Evolutionary conservation across 1,140 invertebrate species (phyloP).

Genomic region (Drosophila simulans): DNA sequence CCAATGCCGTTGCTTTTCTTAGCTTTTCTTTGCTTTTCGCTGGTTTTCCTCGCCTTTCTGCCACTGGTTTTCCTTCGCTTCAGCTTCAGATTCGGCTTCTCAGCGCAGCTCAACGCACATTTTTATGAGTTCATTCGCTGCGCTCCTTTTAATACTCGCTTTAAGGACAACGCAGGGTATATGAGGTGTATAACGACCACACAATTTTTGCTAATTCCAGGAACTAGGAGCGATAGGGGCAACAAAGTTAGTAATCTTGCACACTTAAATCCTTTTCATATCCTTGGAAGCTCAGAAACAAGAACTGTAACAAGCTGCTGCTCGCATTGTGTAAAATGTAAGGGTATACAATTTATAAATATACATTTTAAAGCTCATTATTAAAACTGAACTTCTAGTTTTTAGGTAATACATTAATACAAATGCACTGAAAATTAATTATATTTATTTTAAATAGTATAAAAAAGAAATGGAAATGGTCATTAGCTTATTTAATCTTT

Average conservation of each 20-base stretch:
- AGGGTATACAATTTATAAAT: background rate
- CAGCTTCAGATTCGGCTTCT: conserved; percentile 3
- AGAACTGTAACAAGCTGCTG: too few species aligned
- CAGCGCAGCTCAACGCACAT: conserved; percentile 36
- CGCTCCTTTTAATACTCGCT: conserved; percentile 25
- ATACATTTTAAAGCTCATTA: background rate
- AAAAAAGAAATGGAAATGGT: too few species aligned
- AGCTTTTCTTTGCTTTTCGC: conserved; percentile 11
- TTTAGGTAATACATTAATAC: too few species aligned
- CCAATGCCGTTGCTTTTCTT: conserved; percentile 26
- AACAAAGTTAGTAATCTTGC: conserved; percentile 8
- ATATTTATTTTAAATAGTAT: too few species aligned
- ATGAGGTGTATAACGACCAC: conserved; percentile 16
- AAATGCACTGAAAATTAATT: too few species aligned
- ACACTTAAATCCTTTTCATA: background rate
- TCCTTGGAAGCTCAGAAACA: background rate
- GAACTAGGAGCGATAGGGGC: conserved; percentile 4
- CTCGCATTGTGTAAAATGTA: background rate
- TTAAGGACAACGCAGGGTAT: conserved; percentile 20
- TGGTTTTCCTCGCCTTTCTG: background rate
- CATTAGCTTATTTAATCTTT: background rate
- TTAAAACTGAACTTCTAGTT: too few species aligned
- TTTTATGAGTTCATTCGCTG: conserved; percentile 68
- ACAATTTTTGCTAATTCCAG: conserved; percentile 25
- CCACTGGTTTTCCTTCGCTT: background rate